A percentile compares a stretch with the other conserved stretches of the same genome.
Conservation (phyloP, 2,888 invertebrate genomes). For the Philopedon plagiatum region DNA sequence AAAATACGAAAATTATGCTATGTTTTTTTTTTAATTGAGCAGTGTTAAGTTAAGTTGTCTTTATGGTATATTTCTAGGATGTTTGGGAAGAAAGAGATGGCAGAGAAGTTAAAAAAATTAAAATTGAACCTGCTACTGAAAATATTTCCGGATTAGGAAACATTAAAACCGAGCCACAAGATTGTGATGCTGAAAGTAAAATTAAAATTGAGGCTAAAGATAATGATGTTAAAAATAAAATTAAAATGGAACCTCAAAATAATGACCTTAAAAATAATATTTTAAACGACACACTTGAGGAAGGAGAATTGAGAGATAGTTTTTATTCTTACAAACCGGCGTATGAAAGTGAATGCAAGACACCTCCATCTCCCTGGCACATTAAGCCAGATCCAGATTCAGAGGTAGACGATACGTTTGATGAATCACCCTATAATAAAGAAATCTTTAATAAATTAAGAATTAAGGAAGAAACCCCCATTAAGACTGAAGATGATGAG, state of each 20-base stretch:
- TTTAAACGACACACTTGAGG: conserved; percentile 6
- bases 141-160: neutral
- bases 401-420: conserved; percentile 38
- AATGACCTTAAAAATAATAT: neutral
- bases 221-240: neutral
- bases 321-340: neutral
- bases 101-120: conserved; percentile 35
- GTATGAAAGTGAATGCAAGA: neutral
- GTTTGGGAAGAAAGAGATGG: conserved; percentile 54
- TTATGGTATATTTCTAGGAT: conserved; percentile 58
- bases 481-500: conserved; percentile 49
- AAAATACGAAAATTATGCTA: too few species aligned
- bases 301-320: conserved; percentile 2
- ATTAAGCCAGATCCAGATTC: conserved; percentile 4
- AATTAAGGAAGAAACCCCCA: conserved; percentile 53
- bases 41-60: too few species aligned
- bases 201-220: neutral
- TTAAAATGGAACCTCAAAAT: conserved; percentile 9
- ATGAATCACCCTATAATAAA: conserved; percentile 58
- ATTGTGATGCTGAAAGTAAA: neutral
- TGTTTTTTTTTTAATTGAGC: too few species aligned
- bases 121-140: conserved; percentile 36
- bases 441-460: conserved; percentile 55
- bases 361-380: conserved; percentile 5
- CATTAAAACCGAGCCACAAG: neutral